Conservation (phyloP, 1,140 invertebrate genomes). For the Drosophila busckii region DNA sequence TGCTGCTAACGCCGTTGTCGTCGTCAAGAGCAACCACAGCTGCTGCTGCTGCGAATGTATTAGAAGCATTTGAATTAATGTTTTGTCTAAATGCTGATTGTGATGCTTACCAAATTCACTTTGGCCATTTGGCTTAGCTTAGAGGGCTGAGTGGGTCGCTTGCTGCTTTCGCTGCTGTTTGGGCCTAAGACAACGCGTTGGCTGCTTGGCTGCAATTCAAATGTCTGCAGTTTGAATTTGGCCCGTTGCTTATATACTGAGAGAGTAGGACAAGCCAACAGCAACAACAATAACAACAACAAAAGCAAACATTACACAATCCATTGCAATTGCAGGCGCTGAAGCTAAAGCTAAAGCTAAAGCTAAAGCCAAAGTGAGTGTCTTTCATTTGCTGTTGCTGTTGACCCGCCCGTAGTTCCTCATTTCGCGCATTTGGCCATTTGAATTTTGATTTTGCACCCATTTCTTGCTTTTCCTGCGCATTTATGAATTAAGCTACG, state of each 20-base stretch:
- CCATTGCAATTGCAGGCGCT: slow-evolving; percentile 29
- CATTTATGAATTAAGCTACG: slow-evolving; percentile 72
- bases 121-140: slow-evolving; percentile 48
- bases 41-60: no score
- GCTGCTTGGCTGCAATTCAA: slow-evolving; percentile 42
- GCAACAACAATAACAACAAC: no score
- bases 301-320: slow-evolving; percentile 55
- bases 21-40: no score
- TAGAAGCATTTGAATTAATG: no score
- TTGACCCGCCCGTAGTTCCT: slow-evolving; percentile 29
- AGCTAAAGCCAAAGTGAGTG: slow-evolving; percentile 60
- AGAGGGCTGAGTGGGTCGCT: slow-evolving; percentile 8
- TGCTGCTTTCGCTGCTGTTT: slow-evolving; percentile 14
- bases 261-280: slow-evolving; percentile 53
- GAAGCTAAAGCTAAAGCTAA: background rate
- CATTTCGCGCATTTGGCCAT: slow-evolving; percentile 4
- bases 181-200: slow-evolving; percentile 32
- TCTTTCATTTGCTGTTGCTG: slow-evolving; percentile 42
- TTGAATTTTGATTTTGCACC: slow-evolving; percentile 17
- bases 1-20: no score
- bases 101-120: slow-evolving; percentile 50
- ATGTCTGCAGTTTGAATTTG: slow-evolving; percentile 46
- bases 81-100: no score
- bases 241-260: slow-evolving; percentile 53
- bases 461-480: slow-evolving; percentile 25